phyloP scores from a whole-genome alignment of 2,113 vertebrate genomes.

The Silurus glanis region DNA sequence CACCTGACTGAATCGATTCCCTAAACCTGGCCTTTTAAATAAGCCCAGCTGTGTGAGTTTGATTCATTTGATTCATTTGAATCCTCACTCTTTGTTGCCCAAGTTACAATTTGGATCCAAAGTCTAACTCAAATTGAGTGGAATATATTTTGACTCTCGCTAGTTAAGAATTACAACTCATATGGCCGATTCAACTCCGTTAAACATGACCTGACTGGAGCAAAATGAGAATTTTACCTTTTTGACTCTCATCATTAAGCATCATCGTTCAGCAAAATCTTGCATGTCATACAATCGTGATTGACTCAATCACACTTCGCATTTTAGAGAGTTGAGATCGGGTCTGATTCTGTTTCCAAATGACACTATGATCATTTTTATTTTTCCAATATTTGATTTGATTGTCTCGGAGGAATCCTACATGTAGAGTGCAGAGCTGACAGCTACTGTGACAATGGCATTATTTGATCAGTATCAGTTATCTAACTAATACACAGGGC shows the following conservation, averaged over 20 bases:
- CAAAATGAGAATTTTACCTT: neutral
- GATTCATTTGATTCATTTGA: neutral
- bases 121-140: neutral
- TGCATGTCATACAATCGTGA: neutral
- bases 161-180: neutral
- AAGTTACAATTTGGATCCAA: neutral
- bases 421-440: neutral
- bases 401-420: neutral
- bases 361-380: neutral
- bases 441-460: neutral
- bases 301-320: neutral
- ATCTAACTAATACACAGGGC: neutral
- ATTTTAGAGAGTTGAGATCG: neutral
- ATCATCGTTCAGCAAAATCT: neutral
- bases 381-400: neutral
- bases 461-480: neutral
- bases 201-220: neutral
- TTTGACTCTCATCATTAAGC: neutral
- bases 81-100: neutral
- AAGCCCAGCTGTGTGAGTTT: neutral
- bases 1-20: constrained; percentile 1
- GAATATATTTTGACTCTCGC: neutral
- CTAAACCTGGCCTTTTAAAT: neutral
- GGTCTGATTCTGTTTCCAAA: neutral
- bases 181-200: neutral